Conservation (phyloP, 2,113 vertebrate species). For the Chiloscyllium plagiosum region DNA sequence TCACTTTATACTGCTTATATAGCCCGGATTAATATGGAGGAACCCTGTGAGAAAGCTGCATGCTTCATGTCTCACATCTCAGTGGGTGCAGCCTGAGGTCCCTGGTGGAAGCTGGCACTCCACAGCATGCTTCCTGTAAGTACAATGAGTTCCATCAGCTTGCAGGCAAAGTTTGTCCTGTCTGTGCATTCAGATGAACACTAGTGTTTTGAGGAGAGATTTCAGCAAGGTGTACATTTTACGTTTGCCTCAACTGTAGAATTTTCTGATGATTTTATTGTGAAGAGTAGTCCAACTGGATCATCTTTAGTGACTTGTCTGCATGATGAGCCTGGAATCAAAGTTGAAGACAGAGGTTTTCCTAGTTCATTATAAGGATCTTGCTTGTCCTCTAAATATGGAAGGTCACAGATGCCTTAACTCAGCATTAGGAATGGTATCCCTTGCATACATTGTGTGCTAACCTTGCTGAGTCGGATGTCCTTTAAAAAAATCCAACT, state of each 20-base stretch:
- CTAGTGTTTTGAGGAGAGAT: background rate
- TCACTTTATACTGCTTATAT: conserved; percentile 27
- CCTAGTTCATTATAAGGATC: background rate
- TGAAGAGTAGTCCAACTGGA: background rate
- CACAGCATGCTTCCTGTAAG: conserved; percentile 5
- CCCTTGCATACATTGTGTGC: background rate
- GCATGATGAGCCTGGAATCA: background rate
- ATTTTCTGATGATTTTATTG: background rate
- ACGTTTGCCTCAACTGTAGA: background rate
- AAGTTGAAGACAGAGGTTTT: background rate
- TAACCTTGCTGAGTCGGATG: background rate
- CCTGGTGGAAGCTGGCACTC: background rate
- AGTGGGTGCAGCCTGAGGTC: background rate
- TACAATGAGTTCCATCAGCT: conserved; percentile 3
- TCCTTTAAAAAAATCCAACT: background rate
- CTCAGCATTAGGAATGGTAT: background rate
- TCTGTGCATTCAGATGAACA: background rate
- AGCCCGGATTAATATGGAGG: conserved; percentile 5
- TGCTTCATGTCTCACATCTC: conserved; percentile 11
- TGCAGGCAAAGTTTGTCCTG: background rate
- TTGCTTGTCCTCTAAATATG: background rate
- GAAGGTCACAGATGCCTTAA: background rate
- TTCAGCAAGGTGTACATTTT: background rate
- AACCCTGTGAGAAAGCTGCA: conserved; percentile 24
- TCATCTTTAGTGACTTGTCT: background rate